Base-by-base conservation (phyloP, 1,140 invertebrate genomes). In the Drosophila pruinosa region DNA sequence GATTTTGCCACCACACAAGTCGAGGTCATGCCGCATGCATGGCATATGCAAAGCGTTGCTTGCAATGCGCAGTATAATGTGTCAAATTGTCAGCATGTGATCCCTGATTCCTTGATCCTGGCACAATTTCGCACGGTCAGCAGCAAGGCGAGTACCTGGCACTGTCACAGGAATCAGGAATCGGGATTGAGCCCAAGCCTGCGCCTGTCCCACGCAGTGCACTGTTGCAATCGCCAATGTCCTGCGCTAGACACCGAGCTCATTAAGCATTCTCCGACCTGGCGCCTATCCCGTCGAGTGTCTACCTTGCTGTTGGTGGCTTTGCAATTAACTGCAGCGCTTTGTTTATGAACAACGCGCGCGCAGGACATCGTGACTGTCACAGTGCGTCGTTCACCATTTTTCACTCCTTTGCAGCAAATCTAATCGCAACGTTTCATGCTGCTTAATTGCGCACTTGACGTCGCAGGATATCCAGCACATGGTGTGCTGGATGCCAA, bases 281-380 rank as follows among this genome's bases (percentile, higher is more conserved):
- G 82, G 82, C 82, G 82, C 82, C 82, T 88, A 78, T 86, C 82
- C 82, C 75, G 82, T 65, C 22, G 82, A 41, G 82, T 45, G 65
- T 77, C 74, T 70, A 24, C 28, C 82, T 71, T 72, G 64, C 61
- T 68, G 81, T 72, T 86, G 83, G 82, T 86, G 82, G 82, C 83
- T 86, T 86, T 86, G 81, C 82, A 86, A 86, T 86, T 86, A 86
- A 86, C 82, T 86, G 82, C 74, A 75, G 75, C 70, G 81, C 80
- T 61, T 82, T 72, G 75, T 78, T 43, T 10, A 3, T 15, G 38
- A n/a, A 10, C 22, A 10, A 57, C 61, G 76, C 68, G 63, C 72
- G 57, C 54, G 58, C 78, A 50, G 71, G 36, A 71, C 72, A 15
- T 52, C 10, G 36, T 26, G 5, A 17, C 53, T 41, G 43, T 39